Base-by-base conservation (phyloP, 2,113 vertebrate species). In the sheep (Ovis aries) region DNA sequence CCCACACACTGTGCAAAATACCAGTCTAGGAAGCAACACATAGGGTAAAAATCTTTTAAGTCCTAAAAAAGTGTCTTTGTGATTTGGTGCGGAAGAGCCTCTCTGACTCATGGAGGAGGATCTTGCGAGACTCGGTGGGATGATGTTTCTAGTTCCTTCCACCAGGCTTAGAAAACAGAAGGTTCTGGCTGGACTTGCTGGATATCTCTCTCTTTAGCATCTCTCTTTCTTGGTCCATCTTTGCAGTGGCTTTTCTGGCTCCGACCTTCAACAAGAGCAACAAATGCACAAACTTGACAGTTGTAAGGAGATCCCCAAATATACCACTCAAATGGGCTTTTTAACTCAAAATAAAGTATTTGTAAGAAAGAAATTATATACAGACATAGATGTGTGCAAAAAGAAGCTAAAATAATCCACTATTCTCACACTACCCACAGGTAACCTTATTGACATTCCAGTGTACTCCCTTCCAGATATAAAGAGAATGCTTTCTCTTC, bases 201-300 rank as follows among this genome's bases (percentile, higher is more conserved):
- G 90, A 4, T 0, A 23, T 7, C 1, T 97, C 97, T 83, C 77
- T 96, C 74, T 88, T 97, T 6, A 45, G 52, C 25, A 1, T 67
- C 64, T 95, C 91, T 74, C 84, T 93, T 55, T 97, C 95, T n/a
- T 81, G 95, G 57, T 91, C 90, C 7, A 6, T 89, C 97, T 85
- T 98, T n/a, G 53, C 52, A 50, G 27, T 45, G 94, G 33, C 25
- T 95, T 92, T 98, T 80, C 87, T 98, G 90, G 43, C 19, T 95
- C 83, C 94, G n/a, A 50, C 93, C 98, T 98, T 97, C 40, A 96
- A 90, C 3, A 57, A 97, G 53, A 95, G 40, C 91, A 36, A 97
- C 64, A 91, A 74, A 88, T 1, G 50, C 5, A 55, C 29, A 80
- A 16, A 88, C 36, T 77, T 45, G 81, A 0, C 92, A 33, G 94